These are phyloP conservation scores for Falco concolor DNA, from an alignment of 2,797 vertebrate species.

Conservation along the genomic window DNA sequence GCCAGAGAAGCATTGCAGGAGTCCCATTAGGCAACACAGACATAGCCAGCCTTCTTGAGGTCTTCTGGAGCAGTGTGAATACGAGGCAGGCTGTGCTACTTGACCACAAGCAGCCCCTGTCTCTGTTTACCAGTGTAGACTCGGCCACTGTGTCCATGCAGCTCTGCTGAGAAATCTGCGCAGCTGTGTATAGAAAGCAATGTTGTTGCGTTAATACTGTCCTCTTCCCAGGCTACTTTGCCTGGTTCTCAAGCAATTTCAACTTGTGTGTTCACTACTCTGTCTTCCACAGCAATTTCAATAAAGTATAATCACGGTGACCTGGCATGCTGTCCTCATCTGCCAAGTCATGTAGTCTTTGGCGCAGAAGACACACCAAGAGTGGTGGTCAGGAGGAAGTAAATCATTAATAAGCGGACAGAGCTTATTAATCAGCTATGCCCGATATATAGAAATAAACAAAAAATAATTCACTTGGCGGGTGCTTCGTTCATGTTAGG, in stretches of 20 bases:
- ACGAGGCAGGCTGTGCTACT: not conserved
- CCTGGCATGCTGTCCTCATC: not conserved
- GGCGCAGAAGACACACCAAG: not conserved
- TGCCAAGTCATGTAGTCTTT: not conserved
- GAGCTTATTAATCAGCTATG: not conserved
- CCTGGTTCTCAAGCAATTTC: not conserved
- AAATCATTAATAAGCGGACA: not conserved
- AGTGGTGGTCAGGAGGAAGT: not conserved
- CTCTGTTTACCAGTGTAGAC: not conserved
- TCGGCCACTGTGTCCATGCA: not conserved
- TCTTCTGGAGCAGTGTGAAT: not conserved
- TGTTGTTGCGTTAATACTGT: not conserved
- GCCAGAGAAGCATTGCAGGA: not conserved
- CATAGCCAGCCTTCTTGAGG: not conserved
- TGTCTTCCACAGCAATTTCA: not conserved
- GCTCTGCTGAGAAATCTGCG: not conserved
- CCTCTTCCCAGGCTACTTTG: not conserved
- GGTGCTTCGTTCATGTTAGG: not conserved
- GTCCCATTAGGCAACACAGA: not conserved
- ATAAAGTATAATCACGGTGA: not conserved
- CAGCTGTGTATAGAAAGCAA: fast-evolving
- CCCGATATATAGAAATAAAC: not conserved
- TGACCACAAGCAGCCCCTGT: not conserved
- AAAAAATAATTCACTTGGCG: not conserved
- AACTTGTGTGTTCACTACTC: not conserved